Percentiles rank a stretch among this genome's conserved stretches.
phyloP scores from a whole-genome alignment of 2,113 vertebrate species.

The Pelecanus crispus region DNA sequence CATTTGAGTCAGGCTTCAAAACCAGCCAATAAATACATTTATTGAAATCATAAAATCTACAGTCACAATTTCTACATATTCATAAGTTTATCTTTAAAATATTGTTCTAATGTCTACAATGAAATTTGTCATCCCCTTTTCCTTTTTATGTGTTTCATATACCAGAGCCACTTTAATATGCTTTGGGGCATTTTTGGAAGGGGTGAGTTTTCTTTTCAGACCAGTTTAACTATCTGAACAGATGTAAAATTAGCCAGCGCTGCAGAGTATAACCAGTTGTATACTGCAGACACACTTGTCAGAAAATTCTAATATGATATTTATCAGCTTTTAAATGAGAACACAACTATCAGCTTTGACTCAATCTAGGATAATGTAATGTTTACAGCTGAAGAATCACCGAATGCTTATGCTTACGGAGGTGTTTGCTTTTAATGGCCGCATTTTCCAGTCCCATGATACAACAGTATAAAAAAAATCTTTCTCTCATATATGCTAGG shows the following conservation, averaged over 20 bases:
- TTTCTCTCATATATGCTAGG: not conserved
- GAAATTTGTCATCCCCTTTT: not conserved
- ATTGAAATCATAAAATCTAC: not conserved
- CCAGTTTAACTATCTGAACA: not conserved
- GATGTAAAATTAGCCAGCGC: not conserved
- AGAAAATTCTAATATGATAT: not conserved
- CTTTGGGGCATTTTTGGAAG: not conserved
- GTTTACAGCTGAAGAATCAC: conserved; percentile 3
- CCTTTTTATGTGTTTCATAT: not conserved
- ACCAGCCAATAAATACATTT: not conserved
- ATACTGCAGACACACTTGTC: not conserved
- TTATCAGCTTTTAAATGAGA: conserved; percentile 23
- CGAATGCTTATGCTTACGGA: not conserved
- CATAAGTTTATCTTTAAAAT: not conserved
- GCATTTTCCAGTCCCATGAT: not conserved
- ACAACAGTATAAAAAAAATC: not conserved
- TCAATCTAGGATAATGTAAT: not conserved
- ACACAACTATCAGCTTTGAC: not conserved
- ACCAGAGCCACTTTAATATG: not conserved
- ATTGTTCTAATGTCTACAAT: not conserved
- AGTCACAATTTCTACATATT: not conserved
- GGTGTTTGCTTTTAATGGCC: not conserved
- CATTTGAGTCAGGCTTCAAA: not conserved
- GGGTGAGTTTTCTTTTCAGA: conserved; percentile 21
- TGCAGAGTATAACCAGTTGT: not conserved